Percentiles rank a stretch among this genome's conserved stretches.
Evolutionary conservation across 2,797 vertebrate species (phyloP).

Genomic region (Peromyscus nudipes): DNA sequence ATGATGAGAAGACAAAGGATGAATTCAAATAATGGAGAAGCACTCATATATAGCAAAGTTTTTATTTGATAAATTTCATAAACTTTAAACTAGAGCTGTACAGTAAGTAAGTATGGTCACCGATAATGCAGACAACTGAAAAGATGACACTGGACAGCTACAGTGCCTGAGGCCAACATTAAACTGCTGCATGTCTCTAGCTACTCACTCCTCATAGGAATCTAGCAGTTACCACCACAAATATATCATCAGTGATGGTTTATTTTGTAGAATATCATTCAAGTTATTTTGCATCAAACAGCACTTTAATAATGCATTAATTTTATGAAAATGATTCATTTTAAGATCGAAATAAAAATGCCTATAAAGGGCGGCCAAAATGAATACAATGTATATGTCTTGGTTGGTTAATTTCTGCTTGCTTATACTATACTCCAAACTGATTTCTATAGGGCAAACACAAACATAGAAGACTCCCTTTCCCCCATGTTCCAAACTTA

Average conservation of each 20-base stretch:
- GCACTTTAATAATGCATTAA: not conserved
- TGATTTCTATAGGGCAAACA: not conserved
- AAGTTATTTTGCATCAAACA: slow-evolving; percentile 28
- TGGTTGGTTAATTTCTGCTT: slow-evolving; percentile 48
- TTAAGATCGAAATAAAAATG: slow-evolving; percentile 49
- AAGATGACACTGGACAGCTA: slow-evolving; percentile 79
- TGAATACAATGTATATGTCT: slow-evolving; percentile 57
- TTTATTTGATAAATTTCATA: slow-evolving; percentile 95
- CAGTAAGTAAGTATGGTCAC: slow-evolving; percentile 76
- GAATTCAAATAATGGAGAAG: slow-evolving; percentile 65
- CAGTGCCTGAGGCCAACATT: slow-evolving; percentile 85
- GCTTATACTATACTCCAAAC: not conserved
- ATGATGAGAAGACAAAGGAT: not conserved
- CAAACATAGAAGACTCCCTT: slow-evolving; percentile 19
- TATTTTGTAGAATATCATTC: slow-evolving; percentile 9
- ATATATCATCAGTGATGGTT: not conserved
- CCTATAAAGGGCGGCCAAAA: not conserved
- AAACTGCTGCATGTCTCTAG: slow-evolving; percentile 81
- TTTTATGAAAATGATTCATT: slow-evolving; percentile 58
- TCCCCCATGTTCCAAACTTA: not conserved
- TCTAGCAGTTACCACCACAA: slow-evolving; percentile 51
- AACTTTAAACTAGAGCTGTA: slow-evolving; percentile 88
- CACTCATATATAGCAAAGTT: slow-evolving; percentile 71
- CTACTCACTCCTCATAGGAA: slow-evolving; percentile 56
- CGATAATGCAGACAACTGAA: slow-evolving; percentile 69